phyloP scores from a whole-genome alignment of 2,797 vertebrate species.

The Urosaurus nigricauda region DNA sequence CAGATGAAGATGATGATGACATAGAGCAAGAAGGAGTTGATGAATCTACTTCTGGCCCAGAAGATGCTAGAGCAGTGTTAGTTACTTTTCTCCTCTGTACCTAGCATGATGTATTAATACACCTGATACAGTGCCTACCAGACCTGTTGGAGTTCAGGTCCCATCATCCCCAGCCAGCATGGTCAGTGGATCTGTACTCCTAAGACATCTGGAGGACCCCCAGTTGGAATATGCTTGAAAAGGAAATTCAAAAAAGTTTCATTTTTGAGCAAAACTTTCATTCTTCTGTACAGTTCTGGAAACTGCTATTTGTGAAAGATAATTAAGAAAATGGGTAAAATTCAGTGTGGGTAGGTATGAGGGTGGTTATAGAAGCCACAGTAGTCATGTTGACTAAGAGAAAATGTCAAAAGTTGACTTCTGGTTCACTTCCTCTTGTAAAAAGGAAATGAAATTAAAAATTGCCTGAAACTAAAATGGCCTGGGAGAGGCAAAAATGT shows the following conservation, averaged over 20 bases:
- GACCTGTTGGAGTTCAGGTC: not conserved
- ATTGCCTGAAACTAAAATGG: too few species aligned
- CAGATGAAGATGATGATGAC: constrained; percentile 96
- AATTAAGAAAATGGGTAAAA: not conserved
- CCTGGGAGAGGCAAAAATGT: too few species aligned
- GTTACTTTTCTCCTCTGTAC: constrained; percentile 63
- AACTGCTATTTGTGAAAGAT: not conserved
- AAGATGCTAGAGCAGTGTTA: constrained; percentile 93
- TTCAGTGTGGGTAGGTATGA: not conserved
- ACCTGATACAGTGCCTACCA: not conserved
- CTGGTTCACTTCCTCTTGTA: too few species aligned
- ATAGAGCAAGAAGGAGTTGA: constrained; percentile 95
- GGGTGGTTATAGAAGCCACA: not conserved
- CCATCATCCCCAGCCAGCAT: not conserved
- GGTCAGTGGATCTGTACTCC: not conserved
- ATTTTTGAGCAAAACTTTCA: not conserved
- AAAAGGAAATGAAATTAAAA: too few species aligned
- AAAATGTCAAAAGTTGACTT: too few species aligned
- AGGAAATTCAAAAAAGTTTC: not conserved
- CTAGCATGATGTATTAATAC: not conserved
- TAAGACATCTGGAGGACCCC: not conserved
- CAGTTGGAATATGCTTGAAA: not conserved
- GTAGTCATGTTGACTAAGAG: not conserved
- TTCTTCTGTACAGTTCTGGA: not conserved
- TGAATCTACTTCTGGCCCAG: constrained; percentile 93